Conservation (phyloP, 2,888 invertebrate species). For the Mimas tiliae region DNA sequence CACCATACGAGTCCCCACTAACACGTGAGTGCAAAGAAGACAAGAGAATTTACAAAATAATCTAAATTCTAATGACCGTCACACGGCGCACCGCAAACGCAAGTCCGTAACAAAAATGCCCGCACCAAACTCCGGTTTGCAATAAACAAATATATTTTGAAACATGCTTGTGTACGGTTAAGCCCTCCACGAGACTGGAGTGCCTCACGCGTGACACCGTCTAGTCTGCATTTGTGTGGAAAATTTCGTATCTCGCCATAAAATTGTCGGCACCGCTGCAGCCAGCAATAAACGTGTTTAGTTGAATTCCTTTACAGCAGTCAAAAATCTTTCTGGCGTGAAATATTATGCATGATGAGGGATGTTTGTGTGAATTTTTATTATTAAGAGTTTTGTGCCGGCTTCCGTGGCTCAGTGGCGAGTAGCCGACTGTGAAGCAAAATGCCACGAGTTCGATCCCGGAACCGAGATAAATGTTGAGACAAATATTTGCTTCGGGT, state of each 20-base stretch:
- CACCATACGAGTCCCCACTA: background rate
- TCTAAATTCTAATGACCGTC: conserved; percentile 6
- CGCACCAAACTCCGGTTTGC: conserved; percentile 22
- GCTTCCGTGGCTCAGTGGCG: no score
- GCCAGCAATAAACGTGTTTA: conserved; percentile 39
- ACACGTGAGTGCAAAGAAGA: background rate
- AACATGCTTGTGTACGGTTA: conserved; percentile 14
- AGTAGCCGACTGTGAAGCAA: background rate
- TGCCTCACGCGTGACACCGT: conserved; percentile 23
- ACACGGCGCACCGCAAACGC: background rate
- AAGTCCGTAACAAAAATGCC: conserved; percentile 14
- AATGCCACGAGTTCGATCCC: no score
- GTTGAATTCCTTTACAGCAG: conserved; percentile 25
- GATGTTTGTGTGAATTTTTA: background rate
- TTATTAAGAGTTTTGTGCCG: background rate
- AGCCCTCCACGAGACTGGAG: conserved; percentile 6
- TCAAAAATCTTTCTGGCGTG: conserved; percentile 19
- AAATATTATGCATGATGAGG: conserved; percentile 17
- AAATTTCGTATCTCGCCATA: conserved; percentile 40
- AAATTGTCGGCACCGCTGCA: conserved; percentile 33
- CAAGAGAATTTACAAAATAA: background rate
- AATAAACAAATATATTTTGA: conserved; percentile 10
- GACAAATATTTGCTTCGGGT: no score
- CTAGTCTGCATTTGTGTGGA: conserved; percentile 32
- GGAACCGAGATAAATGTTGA: no score